phyloP scores from a whole-genome alignment of 2,888 invertebrate species.

The Scaptomyza parva region DNA sequence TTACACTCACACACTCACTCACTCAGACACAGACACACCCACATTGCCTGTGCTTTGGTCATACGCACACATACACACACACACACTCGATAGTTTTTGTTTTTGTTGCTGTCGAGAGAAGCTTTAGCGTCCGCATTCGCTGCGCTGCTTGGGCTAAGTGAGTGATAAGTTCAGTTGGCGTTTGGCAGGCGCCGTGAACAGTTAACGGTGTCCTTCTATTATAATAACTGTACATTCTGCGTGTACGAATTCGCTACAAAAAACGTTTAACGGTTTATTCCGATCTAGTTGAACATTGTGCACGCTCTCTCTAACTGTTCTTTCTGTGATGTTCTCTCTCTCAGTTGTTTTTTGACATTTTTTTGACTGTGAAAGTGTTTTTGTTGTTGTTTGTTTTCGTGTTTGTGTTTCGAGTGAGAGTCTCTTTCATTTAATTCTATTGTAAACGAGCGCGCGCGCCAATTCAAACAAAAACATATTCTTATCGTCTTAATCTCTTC shows the following conservation, averaged over 20 bases:
- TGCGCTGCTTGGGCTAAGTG: conserved; percentile 58
- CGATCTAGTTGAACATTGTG: conserved; percentile 33
- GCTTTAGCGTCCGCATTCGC: conserved; percentile 40
- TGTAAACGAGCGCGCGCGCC: conserved; percentile 48
- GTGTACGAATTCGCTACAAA: conserved; percentile 7
- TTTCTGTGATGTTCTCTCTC: background rate
- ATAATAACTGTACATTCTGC: background rate
- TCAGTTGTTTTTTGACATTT: conserved; percentile 12
- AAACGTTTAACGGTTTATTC: conserved; percentile 24
- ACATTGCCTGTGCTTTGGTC: conserved; percentile 15
- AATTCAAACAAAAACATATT: conserved; percentile 49
- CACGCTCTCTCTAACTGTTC: too few species aligned
- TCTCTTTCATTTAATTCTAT: background rate
- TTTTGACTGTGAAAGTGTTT: conserved; percentile 18
- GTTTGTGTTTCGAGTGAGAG: background rate
- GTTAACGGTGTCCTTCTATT: conserved; percentile 46
- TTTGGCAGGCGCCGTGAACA: conserved; percentile 73
- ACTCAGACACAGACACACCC: conserved; percentile 14
- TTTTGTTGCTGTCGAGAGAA: conserved; percentile 14
- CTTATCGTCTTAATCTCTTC: conserved; percentile 17
- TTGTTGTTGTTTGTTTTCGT: conserved; percentile 3
- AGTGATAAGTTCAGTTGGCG: conserved; percentile 76
- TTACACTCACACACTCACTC: conserved; percentile 18
- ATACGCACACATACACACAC: conserved; percentile 18
- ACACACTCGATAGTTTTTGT: conserved; percentile 21